Evolutionary conservation across 2,888 invertebrate genomes (phyloP), one percentile per base, ranked within the genome.

Genomic region (Xanthostigma xanthostigma): DNA sequence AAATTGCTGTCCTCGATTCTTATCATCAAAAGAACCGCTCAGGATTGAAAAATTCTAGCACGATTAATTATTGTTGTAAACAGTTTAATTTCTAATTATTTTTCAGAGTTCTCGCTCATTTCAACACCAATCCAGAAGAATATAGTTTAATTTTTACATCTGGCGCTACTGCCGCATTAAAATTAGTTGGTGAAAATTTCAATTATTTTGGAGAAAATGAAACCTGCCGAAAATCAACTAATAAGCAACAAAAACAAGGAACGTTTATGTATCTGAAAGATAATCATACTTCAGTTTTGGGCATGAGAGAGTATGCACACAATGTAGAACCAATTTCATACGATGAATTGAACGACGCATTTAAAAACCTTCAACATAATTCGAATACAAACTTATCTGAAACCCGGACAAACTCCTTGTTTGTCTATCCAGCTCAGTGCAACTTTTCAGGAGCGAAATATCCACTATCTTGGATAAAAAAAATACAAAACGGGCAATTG

Each of bases 381-480:
- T 62, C 64, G 3, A 71, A 72, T 48, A 61, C 65, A 17, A 35
- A 43, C n/a, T 11, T 36, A 37, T 12, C 27, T 27, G 9, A n/a
- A 12, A 52, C 46, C 8, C 45, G 51, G 17, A 53, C 45, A 8
- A 74, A 74, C 56, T 79, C 78, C 0, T 71, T 97, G 38, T 78
- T 96, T 58, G 87, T 78, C 0, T 91, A 84, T 64, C 88, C 96
- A 1, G 95, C 92, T 0, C 89, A 94, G 64, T 93, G 91, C 61
- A 97, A 97, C 66, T 97, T 94, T 63, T 90, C 88, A 59, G 97
- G 97, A 1, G 77, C 74, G 46, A 95, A 95, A 65, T 90, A 91
- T 67, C 90, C 92, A 0, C 64, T 93, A 39, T 61, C 73, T 3
- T 81, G 87, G 77, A 78, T 91, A 42, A 58, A 73, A 27, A 62